Evolutionary conservation across 2,797 vertebrate genomes (phyloP), one percentile per base, ranked within the genome.

Genomic region (Enteromius trimaculatus): DNA sequence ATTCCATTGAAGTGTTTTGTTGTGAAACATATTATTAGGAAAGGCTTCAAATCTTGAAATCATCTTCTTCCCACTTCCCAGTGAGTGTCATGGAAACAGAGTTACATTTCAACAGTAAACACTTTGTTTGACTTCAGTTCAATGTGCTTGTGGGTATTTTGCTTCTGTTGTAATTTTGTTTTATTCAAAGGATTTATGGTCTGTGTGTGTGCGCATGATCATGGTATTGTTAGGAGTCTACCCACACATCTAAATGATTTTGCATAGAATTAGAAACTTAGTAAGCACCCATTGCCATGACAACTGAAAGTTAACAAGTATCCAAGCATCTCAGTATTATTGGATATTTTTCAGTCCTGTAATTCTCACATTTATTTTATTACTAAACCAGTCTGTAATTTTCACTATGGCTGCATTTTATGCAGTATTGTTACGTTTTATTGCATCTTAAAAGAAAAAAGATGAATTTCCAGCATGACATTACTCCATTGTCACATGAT

Each of bases 231-330:
- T 70, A 71, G 34, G 39, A 66, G 3, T 68, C 77, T 76, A 51
- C 79, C 49, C 60, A 77, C 60, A 81, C 62, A 77, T 37, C 53
- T 60, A 79, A 64, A 70, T 49, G 10, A 62, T 49, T 66, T 79
- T 39, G 76, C 37, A 65, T 72, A 60, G 72, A 86, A 79, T 74
- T 81, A 53, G 6, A 69, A 34, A 37, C 23, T 78, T 51, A 21
- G 58, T 60, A 55, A 78, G 62, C 51, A 34, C 53, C 64, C 23
- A 64, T 88, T 81, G 68, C 74, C 81, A 86, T 85, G 85, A 79
- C 80, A 81, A 86, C 68, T 76, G 21, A 78, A 75, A 70, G 26
- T 68, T 66, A 29, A 31, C 39, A 82, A 74, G 29, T 19, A 14
- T 31, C n/a, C 17, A 66, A 66, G 60, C 21, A 42, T 76, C 23